Conservation (phyloP, 2,113 vertebrate species). For the Athene cunicularia region DNA sequence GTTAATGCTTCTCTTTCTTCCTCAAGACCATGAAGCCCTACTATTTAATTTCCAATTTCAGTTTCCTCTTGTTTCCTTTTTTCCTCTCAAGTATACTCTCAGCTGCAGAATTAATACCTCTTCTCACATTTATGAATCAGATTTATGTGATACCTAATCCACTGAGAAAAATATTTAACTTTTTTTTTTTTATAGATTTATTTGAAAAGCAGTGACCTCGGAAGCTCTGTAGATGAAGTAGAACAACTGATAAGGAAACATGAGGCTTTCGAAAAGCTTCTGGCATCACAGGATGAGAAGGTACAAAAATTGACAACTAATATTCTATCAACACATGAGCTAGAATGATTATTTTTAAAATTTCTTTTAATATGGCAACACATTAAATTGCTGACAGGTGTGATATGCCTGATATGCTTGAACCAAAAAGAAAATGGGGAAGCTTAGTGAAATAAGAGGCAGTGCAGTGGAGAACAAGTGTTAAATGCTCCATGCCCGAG, state of each 20-base stretch:
- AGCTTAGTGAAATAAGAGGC: neutral
- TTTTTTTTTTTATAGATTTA: constrained; percentile 73
- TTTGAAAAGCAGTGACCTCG: constrained; percentile 81
- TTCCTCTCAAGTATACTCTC: neutral
- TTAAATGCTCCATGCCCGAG: neutral
- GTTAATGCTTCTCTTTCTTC: neutral
- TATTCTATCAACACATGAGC: neutral
- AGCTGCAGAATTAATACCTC: neutral
- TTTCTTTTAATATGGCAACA: neutral
- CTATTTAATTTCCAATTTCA: neutral
- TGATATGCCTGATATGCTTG: neutral
- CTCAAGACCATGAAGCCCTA: neutral
- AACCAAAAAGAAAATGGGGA: neutral
- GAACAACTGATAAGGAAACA: constrained; percentile 85
- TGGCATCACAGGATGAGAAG: constrained; percentile 88
- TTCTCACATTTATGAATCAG: neutral
- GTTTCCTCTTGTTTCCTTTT: neutral
- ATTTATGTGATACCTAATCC: neutral
- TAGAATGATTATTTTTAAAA: neutral
- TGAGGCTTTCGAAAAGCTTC: constrained; percentile 88
- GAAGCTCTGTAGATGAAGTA: constrained; percentile 81
- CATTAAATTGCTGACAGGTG: neutral
- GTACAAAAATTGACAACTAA: constrained; percentile 62
- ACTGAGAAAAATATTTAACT: neutral
- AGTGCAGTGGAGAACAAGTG: neutral